Percentiles rank a stretch among this genome's conserved stretches.
These are phyloP conservation scores for Gnathonemus longibarbis DNA, from an alignment of 2,113 vertebrate genomes.

Conservation along the genomic window DNA sequence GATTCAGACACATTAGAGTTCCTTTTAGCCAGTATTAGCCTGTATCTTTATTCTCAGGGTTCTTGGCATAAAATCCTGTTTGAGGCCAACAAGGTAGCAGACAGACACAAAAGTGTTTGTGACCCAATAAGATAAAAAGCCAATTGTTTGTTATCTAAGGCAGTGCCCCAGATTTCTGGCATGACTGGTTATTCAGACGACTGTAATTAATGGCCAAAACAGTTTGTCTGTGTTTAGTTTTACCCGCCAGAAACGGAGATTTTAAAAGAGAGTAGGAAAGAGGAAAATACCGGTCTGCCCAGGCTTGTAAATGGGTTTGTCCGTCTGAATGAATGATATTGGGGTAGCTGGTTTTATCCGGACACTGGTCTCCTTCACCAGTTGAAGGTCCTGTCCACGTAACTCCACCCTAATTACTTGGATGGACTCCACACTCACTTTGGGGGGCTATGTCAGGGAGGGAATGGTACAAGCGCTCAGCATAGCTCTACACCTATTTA, in stretches of 20 bases:
- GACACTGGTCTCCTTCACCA: constrained; percentile 9
- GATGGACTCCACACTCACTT: constrained; percentile 22
- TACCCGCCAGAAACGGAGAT: constrained; percentile 26
- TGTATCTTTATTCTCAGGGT: background rate
- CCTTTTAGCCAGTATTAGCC: constrained; percentile 35
- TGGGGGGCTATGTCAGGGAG: constrained; percentile 39
- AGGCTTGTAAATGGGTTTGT: constrained; percentile 27
- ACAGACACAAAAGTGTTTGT: background rate
- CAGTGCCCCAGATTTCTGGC: background rate
- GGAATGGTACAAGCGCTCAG: background rate
- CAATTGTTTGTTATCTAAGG: background rate
- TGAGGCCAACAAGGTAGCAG: background rate
- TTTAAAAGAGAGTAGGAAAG: constrained; percentile 47
- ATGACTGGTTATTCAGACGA: background rate
- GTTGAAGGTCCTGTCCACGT: constrained; percentile 39
- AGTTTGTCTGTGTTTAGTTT: constrained; percentile 45
- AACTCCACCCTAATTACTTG: constrained; percentile 42
- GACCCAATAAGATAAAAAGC: constrained; percentile 5
- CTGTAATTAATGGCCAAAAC: background rate
- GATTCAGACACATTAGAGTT: background rate
- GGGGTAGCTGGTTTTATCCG: background rate
- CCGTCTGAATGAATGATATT: constrained; percentile 20
- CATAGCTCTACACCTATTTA: background rate
- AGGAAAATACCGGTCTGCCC: constrained; percentile 21
- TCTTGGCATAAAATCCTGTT: background rate